Percentiles rank a stretch among this genome's conserved stretches.
These are phyloP conservation scores for Ptychochromis oligacanthus DNA, from an alignment of 2,113 vertebrate genomes.

Conservation along the genomic window DNA sequence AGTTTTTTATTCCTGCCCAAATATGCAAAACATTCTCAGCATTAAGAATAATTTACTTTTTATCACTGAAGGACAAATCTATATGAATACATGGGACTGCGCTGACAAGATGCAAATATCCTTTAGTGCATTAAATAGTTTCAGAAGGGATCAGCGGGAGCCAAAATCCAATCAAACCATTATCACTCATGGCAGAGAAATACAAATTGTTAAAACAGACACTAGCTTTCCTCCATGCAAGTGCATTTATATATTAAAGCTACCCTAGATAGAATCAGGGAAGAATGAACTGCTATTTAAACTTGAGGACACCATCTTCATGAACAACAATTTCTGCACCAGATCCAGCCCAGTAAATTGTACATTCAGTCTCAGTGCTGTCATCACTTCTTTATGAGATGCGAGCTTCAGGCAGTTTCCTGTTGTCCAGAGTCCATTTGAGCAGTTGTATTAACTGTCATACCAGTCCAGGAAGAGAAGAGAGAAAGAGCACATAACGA, in stretches of 20 bases:
- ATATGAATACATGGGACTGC: constrained; percentile 10
- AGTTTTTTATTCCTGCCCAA: constrained; percentile 5
- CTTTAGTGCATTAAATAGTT: constrained; percentile 16
- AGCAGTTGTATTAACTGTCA: constrained; percentile 83
- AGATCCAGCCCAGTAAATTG: background rate
- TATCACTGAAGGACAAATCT: background rate
- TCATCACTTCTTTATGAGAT: background rate
- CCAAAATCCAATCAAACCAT: background rate
- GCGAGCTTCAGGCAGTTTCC: constrained; percentile 5
- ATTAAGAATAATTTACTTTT: background rate
- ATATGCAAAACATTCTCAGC: background rate
- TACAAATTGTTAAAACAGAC: background rate
- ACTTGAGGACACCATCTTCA: constrained; percentile 4
- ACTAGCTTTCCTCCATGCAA: background rate
- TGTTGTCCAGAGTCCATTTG: background rate
- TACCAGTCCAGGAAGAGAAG: constrained; percentile 99
- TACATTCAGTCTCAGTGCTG: constrained; percentile 19
- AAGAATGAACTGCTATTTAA: background rate
- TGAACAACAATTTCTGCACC: background rate
- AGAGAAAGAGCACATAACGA: constrained; percentile 99
- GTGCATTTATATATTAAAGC: constrained; percentile 12
- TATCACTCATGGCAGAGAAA: constrained; percentile 16
- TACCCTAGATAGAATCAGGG: background rate
- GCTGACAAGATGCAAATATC: background rate
- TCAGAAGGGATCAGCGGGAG: background rate